phyloP scores from a whole-genome alignment of 2,797 vertebrate species.

The Eulemur albifrons region DNA sequence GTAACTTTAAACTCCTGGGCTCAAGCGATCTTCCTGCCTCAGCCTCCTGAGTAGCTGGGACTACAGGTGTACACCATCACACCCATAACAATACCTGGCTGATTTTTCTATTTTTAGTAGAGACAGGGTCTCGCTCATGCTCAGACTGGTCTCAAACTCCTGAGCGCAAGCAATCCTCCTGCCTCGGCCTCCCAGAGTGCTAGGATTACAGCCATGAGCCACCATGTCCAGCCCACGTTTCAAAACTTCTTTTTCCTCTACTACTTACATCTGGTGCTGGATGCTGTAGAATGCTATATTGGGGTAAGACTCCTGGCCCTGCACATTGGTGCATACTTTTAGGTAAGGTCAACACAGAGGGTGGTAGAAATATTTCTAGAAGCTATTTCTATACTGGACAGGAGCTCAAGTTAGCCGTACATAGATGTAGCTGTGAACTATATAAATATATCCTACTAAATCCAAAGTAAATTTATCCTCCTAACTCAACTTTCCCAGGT shows the following conservation, averaged over 20 bases:
- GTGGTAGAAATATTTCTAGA: slow-evolving; percentile 1
- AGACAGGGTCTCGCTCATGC: no score
- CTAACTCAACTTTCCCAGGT: not conserved
- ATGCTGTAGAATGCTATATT: not conserved
- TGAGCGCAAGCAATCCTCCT: no score
- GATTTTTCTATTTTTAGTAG: no score
- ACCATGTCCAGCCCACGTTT: not conserved
- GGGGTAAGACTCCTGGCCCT: not conserved
- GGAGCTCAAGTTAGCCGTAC: not conserved
- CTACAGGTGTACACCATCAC: no score
- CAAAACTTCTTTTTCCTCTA: slow-evolving; percentile 10
- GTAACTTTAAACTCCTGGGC: no score
- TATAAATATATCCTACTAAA: not conserved
- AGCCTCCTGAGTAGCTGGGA: no score
- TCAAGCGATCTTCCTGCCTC: no score
- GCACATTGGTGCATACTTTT: not conserved
- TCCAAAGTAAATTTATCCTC: not conserved
- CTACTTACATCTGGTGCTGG: not conserved
- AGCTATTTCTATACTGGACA: not conserved
- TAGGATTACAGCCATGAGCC: no score
- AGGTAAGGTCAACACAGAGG: not conserved
- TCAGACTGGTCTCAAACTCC: no score
- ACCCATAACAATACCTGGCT: no score
- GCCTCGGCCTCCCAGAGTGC: no score
- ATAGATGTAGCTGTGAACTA: not conserved